Base-by-base conservation (phyloP, 2,113 vertebrate species). In the Amphiprion percula region DNA sequence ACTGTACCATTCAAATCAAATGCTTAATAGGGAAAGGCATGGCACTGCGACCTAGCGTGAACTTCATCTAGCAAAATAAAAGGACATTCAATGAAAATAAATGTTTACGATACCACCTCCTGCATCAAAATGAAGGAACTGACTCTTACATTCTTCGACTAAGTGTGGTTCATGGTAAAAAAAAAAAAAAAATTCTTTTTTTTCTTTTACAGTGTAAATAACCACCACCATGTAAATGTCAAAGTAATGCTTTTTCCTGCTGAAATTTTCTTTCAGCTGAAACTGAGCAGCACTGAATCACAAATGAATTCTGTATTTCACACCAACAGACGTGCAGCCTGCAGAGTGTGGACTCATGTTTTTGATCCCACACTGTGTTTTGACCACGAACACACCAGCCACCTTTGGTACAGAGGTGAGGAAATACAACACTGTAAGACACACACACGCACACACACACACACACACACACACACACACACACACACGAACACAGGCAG, bases 281-380 rank as follows among this genome's bases (percentile, higher is more conserved):
- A 68, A 70, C n/a, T 4, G 30, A 56, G 68, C 33, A 17, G 72
- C 28, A 1, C 21, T 65, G 56, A 24, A 54, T 49, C 53, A 28
- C n/a, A 41, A 21, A 66, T 23, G 4, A 64, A 24, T 14, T 46
- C 60, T 67, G 39, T 21, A 16, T 78, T 83, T 81, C 44, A 37
- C 74, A 82, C 39, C n/a, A 14, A 47, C 61, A 77, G 66, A 76
- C 62, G n/a, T 63, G 63, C 53, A 70, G 68, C 71, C 74, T 49
- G 82, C 47, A 46, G 77, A 68, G 73, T 6, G n/a, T 5, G 19
- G n/a, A 59, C 26, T 37, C n/a, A 0, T 76, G 74, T 68, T 80
- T 91, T 80, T 77, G 78, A 83, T 89, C 79, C 66, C 84, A 84
- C 82, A 12, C 82, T 82, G 81, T 21, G 81, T 74, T 88, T 80